A percentile compares a stretch with the other conserved stretches of the same genome.
phyloP scores from a whole-genome alignment of 2,113 vertebrate genomes.

The Elachura formosa region DNA sequence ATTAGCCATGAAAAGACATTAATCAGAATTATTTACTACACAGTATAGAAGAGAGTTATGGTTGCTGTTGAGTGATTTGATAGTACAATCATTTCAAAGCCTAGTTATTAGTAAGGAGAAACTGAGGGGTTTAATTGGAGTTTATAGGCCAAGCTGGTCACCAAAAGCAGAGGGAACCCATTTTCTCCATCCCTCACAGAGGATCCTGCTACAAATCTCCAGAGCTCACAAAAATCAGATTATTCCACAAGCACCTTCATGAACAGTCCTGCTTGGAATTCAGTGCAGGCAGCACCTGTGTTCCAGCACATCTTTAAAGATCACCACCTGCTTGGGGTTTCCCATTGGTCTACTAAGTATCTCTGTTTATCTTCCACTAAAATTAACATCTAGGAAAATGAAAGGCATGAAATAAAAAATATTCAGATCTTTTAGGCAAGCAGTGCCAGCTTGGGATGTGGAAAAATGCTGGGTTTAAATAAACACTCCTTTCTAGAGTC shows the following conservation, averaged over 20 bases:
- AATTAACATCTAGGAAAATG: background rate
- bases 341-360: rapidly evolving
- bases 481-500: background rate
- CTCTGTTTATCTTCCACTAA: background rate
- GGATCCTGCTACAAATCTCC: background rate
- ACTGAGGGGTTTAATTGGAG: background rate
- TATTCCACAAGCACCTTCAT: background rate
- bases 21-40: background rate
- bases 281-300: rapidly evolving
- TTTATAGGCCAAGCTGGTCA: background rate
- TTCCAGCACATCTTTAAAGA: background rate
- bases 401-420: background rate
- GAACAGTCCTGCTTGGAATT: background rate
- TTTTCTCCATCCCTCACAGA: background rate
- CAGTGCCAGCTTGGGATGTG: background rate
- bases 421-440: background rate
- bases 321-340: background rate
- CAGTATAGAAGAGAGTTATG: background rate
- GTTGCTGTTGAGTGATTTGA: background rate
- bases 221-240: background rate
- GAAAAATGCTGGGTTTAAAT: background rate
- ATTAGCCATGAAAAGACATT: background rate
- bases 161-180: background rate
- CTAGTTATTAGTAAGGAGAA: too few species aligned
- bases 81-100: background rate